A percentile compares a stretch with the other conserved stretches of the same genome.
Evolutionary conservation across 2,113 vertebrate species (phyloP).

Genomic region (Apus apus): DNA sequence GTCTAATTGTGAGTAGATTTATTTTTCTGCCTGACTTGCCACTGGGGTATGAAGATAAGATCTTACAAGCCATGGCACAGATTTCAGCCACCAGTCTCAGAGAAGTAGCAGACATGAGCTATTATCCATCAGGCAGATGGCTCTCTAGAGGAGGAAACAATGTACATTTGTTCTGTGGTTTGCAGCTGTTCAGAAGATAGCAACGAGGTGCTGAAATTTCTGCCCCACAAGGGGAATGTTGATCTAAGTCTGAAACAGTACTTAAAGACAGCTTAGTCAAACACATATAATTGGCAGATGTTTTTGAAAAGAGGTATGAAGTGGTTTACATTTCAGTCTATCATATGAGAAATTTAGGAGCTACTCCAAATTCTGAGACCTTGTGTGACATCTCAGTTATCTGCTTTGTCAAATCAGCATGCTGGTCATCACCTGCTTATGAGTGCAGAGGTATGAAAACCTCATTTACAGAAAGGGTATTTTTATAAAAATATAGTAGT

Average conservation of each 20-base stretch:
- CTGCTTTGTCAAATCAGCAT: background rate
- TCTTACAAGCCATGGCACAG: background rate
- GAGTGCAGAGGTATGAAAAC: background rate
- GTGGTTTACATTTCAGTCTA: constrained; percentile 15
- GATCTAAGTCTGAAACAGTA: constrained; percentile 13
- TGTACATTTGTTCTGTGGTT: background rate
- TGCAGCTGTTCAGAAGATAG: constrained; percentile 32
- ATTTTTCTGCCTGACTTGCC: background rate
- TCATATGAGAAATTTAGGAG: background rate
- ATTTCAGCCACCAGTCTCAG: background rate
- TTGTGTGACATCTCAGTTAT: background rate
- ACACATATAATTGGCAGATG: constrained; percentile 18
- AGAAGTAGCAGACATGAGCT: background rate
- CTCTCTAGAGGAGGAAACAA: constrained; percentile 9
- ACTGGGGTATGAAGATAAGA: background rate
- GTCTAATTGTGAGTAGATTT: background rate
- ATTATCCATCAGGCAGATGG: background rate
- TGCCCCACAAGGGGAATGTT: background rate
- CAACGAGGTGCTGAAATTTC: constrained; percentile 48
- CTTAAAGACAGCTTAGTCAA: constrained; percentile 25
- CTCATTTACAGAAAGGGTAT: background rate
- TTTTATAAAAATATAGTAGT: background rate
- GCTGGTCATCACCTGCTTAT: background rate
- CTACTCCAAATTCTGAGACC: background rate
- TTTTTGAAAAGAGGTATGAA: constrained; percentile 2